Conservation (phyloP, 92 coral and sea anemone species). For the Chrysogorgia sp. region DNA sequence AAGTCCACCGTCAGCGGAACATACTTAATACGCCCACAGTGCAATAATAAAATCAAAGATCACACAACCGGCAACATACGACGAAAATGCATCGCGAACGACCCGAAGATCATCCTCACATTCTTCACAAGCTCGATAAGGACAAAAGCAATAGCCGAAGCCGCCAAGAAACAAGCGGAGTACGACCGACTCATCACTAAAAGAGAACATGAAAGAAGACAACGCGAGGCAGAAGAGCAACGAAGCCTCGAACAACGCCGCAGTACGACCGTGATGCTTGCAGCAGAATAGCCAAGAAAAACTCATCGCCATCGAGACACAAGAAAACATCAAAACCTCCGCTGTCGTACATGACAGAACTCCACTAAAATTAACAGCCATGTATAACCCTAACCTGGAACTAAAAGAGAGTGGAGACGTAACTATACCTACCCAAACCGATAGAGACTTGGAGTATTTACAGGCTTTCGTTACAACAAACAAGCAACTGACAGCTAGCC, state of each 20-base stretch:
- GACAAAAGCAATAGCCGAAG: slow-evolving; percentile 57
- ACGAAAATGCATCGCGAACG: no score
- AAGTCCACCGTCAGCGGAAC: no score
- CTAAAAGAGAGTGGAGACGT: not conserved
- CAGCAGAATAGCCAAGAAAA: slow-evolving; percentile 56
- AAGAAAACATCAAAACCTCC: slow-evolving; percentile 45
- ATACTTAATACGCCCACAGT: no score
- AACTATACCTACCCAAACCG: slow-evolving; percentile 8
- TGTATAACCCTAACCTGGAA: no score
- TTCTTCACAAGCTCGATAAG: no score
- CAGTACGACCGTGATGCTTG: no score
- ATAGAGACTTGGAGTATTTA: slow-evolving; percentile 34
- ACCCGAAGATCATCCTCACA: no score
- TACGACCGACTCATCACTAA: slow-evolving; percentile 60
- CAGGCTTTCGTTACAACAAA: not conserved
- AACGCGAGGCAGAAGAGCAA: slow-evolving; percentile 61
- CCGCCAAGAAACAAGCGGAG: slow-evolving; percentile 59
- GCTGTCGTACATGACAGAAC: not conserved
- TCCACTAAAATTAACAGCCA: no score
- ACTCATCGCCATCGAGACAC: slow-evolving; percentile 54
- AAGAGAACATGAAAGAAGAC: slow-evolving; percentile 46
- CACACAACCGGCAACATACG: no score
- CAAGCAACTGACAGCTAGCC: slow-evolving; percentile 48
- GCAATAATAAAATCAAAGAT: no score
- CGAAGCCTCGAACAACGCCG: slow-evolving; percentile 35